Percentiles rank a stretch among this genome's conserved stretches.
These are phyloP conservation scores for Azemiops feae DNA, from an alignment of 2,113 vertebrate genomes.

Conservation along the genomic window DNA sequence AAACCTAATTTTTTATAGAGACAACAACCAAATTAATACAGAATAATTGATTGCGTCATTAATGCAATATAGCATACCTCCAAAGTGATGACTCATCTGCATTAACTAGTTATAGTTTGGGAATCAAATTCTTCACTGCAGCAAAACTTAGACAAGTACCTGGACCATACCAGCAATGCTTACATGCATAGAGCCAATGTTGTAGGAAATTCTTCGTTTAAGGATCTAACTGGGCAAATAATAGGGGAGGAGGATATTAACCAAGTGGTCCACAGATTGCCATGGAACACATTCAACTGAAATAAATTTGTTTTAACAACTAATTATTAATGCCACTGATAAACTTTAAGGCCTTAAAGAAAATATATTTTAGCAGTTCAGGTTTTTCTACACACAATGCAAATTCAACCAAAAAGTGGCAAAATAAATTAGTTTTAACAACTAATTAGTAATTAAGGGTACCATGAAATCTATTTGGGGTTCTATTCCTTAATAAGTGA, in stretches of 20 bases:
- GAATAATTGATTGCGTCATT: background rate
- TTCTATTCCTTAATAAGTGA: conserved; percentile 26
- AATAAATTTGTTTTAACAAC: background rate
- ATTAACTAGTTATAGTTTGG: background rate
- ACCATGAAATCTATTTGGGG: conserved; percentile 31
- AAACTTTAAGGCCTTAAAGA: too few species aligned
- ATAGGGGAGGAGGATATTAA: background rate
- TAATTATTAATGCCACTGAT: background rate
- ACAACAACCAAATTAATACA: background rate
- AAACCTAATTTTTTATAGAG: background rate
- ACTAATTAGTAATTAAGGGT: background rate
- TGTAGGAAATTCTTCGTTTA: background rate
- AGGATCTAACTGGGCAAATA: background rate
- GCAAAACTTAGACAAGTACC: background rate
- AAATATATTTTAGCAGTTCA: too few species aligned
- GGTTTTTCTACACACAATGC: too few species aligned
- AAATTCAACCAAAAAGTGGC: too few species aligned
- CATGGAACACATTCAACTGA: background rate
- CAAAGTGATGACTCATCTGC: background rate
- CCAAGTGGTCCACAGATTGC: background rate
- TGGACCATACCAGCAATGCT: background rate
- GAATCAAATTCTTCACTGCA: background rate
- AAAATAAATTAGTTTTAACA: background rate
- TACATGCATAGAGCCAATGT: background rate
- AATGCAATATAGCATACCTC: background rate